A percentile compares a stretch with the other conserved stretches of the same genome.
Evolutionary conservation across 2,797 vertebrate genomes (phyloP).

Genomic region (Valencia hispanica): DNA sequence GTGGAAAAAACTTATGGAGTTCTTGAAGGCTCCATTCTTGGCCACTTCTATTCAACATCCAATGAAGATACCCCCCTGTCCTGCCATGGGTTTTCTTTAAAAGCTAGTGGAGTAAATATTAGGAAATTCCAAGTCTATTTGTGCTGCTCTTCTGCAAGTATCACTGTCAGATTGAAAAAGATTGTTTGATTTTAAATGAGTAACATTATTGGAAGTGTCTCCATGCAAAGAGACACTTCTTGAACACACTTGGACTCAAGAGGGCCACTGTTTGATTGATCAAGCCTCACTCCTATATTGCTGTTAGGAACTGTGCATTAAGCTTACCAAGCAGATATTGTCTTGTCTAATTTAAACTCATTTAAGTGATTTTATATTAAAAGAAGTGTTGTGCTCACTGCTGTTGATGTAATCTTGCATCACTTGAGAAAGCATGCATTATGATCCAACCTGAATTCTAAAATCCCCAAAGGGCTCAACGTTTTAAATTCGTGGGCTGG

Average conservation of each 20-base stretch:
- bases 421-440: slow-evolving; percentile 15
- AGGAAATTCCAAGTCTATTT: not conserved
- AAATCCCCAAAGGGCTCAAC: slow-evolving; percentile 29
- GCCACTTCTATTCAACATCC: not conserved
- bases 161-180: not conserved
- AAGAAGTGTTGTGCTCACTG: slow-evolving; percentile 10
- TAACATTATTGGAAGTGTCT: too few species aligned
- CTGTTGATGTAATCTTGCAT: slow-evolving; percentile 21
- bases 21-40: not conserved
- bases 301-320: slow-evolving; percentile 79
- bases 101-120: not conserved
- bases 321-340: slow-evolving; percentile 78
- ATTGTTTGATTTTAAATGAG: not conserved
- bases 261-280: slow-evolving; percentile 76
- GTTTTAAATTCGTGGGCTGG: slow-evolving; percentile 50
- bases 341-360: slow-evolving; percentile 50
- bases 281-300: slow-evolving; percentile 85
- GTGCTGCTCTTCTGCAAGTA: not conserved
- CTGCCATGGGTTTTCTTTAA: not conserved
- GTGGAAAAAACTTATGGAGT: not conserved
- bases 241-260: too few species aligned
- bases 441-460: slow-evolving; percentile 23
- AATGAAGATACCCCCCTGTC: too few species aligned
- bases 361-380: slow-evolving; percentile 18
- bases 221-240: too few species aligned